These are phyloP conservation scores for Steinernema scapterisci DNA, from an alignment of 2,888 invertebrate species.

Conservation along the genomic window DNA sequence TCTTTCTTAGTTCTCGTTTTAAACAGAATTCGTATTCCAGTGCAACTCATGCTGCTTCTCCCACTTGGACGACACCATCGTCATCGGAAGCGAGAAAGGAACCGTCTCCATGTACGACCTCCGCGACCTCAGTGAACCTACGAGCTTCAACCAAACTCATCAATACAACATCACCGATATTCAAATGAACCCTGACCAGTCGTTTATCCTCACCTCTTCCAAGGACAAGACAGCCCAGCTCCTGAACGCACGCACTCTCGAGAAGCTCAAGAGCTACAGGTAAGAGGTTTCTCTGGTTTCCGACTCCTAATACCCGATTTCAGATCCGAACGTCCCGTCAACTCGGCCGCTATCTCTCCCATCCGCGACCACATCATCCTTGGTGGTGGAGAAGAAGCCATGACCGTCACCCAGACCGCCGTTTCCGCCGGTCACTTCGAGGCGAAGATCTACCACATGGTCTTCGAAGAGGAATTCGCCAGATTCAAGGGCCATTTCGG, in stretches of 20 bases:
- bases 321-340: slow-evolving; percentile 86
- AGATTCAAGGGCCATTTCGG: slow-evolving; percentile 94
- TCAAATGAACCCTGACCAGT: slow-evolving; percentile 78
- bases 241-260: slow-evolving; percentile 81
- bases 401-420: slow-evolving; percentile 90
- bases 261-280: slow-evolving; percentile 89
- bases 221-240: slow-evolving; percentile 91
- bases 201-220: slow-evolving; percentile 88
- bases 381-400: slow-evolving; percentile 99
- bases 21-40: slow-evolving; percentile 22
- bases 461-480: slow-evolving; percentile 95
- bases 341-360: slow-evolving; percentile 95
- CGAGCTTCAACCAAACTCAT: slow-evolving; percentile 72
- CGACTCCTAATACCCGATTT: background rate
- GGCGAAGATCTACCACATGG: slow-evolving; percentile 87
- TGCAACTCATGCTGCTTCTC: slow-evolving; percentile 78
- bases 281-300: slow-evolving; percentile 68
- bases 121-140: slow-evolving; percentile 72
- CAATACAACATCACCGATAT: slow-evolving; percentile 85
- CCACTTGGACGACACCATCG: slow-evolving; percentile 84
- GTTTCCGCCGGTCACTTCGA: slow-evolving; percentile 95
- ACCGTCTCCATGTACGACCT: slow-evolving; percentile 87
- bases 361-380: slow-evolving; percentile 89
- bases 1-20: no score
- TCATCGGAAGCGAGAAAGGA: slow-evolving; percentile 74